A percentile compares a stretch with the other conserved stretches of the same genome.
These are phyloP conservation scores for Electrona antarctica DNA, from an alignment of 2,113 vertebrate species.

Conservation along the genomic window DNA sequence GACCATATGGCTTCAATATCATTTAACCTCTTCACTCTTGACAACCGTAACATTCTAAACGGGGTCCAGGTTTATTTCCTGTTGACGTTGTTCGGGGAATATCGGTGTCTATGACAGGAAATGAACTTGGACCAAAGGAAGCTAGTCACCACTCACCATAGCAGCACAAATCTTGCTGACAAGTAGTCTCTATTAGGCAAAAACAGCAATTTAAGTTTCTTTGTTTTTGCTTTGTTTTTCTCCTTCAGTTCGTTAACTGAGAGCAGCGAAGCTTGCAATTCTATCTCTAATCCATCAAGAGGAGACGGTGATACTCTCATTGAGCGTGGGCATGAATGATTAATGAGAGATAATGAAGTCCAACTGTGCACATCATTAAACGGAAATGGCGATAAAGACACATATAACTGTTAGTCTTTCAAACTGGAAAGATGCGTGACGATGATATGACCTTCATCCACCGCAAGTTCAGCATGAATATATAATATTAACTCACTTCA, in stretches of 20 bases:
- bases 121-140: no score
- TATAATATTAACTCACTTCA: no score
- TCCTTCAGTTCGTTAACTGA: neutral
- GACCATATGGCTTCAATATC: no score
- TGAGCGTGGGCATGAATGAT: constrained; percentile 43
- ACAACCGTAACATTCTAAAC: no score
- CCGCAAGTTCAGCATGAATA: no score
- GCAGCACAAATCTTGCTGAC: neutral
- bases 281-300: constrained; percentile 42
- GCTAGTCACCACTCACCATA: neutral
- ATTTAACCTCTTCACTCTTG: no score
- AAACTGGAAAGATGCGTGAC: no score
- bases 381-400: constrained; percentile 44
- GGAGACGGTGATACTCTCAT: constrained; percentile 23
- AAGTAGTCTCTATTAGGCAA: neutral
- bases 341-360: constrained; percentile 42
- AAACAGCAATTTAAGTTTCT: neutral
- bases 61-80: no score
- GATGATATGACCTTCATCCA: no score
- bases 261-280: constrained; percentile 7
- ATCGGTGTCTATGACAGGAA: no score
- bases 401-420: constrained; percentile 12
- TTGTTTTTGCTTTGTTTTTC: neutral
- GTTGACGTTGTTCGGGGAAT: no score
- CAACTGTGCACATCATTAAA: constrained; percentile 52